Percentiles rank a stretch among this genome's conserved stretches.
Conservation (phyloP, 2,888 invertebrate species). For the Cephus sareptanus region DNA sequence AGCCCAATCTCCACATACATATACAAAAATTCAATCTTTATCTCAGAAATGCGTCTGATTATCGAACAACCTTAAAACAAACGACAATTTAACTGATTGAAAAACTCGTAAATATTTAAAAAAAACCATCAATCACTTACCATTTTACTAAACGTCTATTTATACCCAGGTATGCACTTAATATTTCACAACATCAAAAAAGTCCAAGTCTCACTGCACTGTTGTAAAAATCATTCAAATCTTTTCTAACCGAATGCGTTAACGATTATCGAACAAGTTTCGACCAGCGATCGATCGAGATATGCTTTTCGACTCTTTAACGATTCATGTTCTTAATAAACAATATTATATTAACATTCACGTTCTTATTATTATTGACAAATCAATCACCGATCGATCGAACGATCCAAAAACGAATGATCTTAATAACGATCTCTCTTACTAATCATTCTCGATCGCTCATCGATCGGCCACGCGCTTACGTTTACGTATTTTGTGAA, state of each 20-base stretch:
- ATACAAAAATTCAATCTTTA: no score
- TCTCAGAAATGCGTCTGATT: no score
- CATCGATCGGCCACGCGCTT: neutral
- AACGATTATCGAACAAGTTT: neutral
- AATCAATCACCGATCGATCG: neutral
- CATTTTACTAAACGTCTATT: neutral
- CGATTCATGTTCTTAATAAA: neutral
- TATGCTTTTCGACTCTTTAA: no score
- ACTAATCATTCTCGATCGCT: neutral
- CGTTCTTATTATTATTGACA: neutral
- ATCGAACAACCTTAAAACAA: no score
- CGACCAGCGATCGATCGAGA: neutral
- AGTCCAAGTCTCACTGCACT: neutral
- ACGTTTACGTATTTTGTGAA: slow-evolving; percentile 1
- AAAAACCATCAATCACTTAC: neutral
- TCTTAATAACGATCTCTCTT: neutral
- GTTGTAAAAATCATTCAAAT: neutral
- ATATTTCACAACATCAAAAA: neutral
- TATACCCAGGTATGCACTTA: neutral
- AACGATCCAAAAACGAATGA: neutral
- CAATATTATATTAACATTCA: neutral
- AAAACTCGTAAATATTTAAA: neutral
- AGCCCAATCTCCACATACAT: no score
- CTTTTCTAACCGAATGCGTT: neutral
- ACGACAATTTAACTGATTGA: no score